phyloP scores from a whole-genome alignment of 2,797 vertebrate genomes.

The Diceros bicornis region DNA sequence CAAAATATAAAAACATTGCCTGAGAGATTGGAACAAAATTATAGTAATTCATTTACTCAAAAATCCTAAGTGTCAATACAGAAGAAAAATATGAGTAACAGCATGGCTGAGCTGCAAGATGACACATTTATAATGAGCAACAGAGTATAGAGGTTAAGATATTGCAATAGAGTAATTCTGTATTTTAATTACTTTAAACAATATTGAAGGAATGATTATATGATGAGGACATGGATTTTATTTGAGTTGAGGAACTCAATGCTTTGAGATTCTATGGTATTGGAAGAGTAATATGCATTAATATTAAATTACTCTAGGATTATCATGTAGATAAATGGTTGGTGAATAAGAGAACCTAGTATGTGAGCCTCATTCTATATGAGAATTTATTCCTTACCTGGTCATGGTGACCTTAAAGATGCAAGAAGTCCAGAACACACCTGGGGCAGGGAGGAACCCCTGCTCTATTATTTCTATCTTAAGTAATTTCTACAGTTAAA shows the following conservation, averaged over 20 bases:
- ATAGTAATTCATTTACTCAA: not conserved
- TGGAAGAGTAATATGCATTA: not conserved
- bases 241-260: not conserved
- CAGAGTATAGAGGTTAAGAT: not conserved
- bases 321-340: not conserved
- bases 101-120: not conserved
- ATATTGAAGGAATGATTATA: not conserved
- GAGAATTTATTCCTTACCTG: not conserved
- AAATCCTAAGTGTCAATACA: not conserved
- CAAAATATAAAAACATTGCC: too few relatives aligned
- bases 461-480: not conserved
- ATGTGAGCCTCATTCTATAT: not conserved
- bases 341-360: not conserved
- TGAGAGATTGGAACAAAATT: not conserved
- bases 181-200: not conserved
- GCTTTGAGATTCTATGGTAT: not conserved
- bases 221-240: not conserved
- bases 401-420: not conserved
- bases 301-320: not conserved
- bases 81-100: not conserved
- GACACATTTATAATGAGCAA: not conserved
- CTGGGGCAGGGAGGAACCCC: not conserved
- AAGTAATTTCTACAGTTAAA: not conserved
- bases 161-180: not conserved
- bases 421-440: not conserved